Conservation (phyloP, 2,888 invertebrate species). For the Melipona bicolor region DNA sequence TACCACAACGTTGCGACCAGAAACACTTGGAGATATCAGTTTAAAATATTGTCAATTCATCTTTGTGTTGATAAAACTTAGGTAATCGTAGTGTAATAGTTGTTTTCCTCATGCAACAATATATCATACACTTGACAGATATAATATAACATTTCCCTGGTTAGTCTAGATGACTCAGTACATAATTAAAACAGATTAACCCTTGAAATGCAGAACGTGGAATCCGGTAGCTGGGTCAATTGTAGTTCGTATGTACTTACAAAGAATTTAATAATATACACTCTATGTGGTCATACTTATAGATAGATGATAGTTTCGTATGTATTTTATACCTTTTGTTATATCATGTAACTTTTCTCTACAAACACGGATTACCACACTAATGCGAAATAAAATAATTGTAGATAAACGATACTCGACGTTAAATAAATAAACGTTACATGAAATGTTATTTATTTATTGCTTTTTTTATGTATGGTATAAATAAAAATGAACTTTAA, state of each 20-base stretch:
- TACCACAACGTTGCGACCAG: slow-evolving; percentile 20
- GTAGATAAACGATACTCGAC: neutral
- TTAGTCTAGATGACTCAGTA: neutral
- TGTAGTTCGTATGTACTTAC: neutral
- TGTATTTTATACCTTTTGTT: neutral
- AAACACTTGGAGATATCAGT: slow-evolving; percentile 25
- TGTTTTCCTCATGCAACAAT: neutral
- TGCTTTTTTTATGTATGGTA: neutral
- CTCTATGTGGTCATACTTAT: neutral
- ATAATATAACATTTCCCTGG: slow-evolving; percentile 7
- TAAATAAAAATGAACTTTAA: neutral
- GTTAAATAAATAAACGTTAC: neutral
- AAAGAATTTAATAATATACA: neutral
- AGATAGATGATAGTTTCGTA: neutral
- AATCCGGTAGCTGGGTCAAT: neutral
- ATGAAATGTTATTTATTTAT: neutral
- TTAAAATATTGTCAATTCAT: slow-evolving; percentile 43
- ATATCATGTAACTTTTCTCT: neutral
- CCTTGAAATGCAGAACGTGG: neutral
- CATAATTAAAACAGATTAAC: slow-evolving; percentile 4
- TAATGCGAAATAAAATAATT: neutral
- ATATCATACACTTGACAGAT: neutral
- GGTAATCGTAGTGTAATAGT: slow-evolving; percentile 3
- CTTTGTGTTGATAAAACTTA: slow-evolving; percentile 18
- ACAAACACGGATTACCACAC: neutral